These are phyloP conservation scores for Chiloscyllium punctatum DNA, from an alignment of 2,797 vertebrate species.

Conservation along the genomic window DNA sequence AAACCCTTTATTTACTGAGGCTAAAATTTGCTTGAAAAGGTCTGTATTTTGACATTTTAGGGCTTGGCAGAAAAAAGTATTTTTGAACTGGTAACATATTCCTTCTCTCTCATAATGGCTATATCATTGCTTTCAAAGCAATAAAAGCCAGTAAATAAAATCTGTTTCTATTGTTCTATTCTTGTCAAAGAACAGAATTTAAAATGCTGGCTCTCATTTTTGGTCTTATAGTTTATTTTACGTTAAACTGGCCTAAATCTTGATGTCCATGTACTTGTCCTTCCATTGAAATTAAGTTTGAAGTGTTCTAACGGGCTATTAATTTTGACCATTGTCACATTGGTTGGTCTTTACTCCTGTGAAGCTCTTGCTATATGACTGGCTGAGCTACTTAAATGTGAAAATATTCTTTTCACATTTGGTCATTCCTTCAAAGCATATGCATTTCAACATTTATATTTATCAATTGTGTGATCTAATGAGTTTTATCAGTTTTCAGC, in stretches of 20 bases:
- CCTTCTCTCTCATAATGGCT: neutral
- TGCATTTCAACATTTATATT: neutral
- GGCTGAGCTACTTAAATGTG: neutral
- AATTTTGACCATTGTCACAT: neutral
- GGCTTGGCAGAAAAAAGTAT: neutral
- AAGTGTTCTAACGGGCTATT: neutral
- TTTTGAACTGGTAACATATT: neutral
- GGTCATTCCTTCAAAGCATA: neutral
- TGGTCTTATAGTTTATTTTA: neutral
- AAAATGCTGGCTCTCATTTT: neutral
- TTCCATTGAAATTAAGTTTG: neutral
- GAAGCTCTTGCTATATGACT: neutral
- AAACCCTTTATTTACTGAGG: neutral
- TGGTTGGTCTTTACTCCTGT: neutral
- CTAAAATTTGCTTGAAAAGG: neutral
- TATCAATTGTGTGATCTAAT: neutral
- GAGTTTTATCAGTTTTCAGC: neutral
- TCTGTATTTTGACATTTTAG: neutral
- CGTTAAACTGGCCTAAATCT: neutral
- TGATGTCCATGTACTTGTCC: neutral
- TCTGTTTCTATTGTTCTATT: neutral
- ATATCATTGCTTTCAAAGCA: neutral
- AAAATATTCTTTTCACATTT: neutral
- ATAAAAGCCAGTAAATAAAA: neutral
- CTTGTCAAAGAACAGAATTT: neutral